Evolutionary conservation across 2,797 vertebrate species (phyloP).

Genomic region (Ispidina picta): DNA sequence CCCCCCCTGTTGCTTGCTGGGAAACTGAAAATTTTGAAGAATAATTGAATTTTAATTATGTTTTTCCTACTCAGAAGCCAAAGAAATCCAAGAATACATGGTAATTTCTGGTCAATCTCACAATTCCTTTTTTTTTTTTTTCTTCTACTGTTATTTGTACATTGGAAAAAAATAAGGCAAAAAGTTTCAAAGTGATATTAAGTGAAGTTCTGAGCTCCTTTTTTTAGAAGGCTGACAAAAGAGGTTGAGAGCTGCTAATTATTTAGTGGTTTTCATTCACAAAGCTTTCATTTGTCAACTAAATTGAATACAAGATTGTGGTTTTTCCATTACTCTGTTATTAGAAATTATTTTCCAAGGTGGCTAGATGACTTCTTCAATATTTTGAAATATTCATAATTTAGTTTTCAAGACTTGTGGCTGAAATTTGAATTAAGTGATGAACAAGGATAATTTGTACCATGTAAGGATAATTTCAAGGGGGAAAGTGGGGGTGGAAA

Average conservation of each 20-base stretch:
- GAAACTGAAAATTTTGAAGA: not conserved
- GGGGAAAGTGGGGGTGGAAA: accelerated
- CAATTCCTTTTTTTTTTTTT: not conserved
- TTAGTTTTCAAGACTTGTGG: not conserved
- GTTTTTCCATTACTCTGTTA: not conserved
- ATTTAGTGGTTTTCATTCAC: not conserved
- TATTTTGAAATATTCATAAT: not conserved
- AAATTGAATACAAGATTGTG: not conserved
- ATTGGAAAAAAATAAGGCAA: not conserved
- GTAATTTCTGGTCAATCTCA: not conserved
- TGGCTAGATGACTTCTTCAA: not conserved
- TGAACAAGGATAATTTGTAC: not conserved
- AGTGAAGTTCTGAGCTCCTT: not conserved
- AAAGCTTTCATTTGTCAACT: not conserved
- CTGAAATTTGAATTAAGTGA: not conserved
- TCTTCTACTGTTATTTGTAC: not conserved
- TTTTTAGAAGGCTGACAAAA: not conserved
- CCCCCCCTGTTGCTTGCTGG: accelerated
- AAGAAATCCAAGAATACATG: not conserved
- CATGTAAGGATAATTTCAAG: not conserved
- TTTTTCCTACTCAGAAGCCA: not conserved
- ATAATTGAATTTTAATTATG: not conserved
- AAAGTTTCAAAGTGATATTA: not conserved
- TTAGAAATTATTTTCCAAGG: not conserved
- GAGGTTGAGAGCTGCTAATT: not conserved